A percentile compares a stretch with the other conserved stretches of the same genome.
These are phyloP conservation scores for Amorpha juglandis DNA, from an alignment of 2,888 invertebrate genomes.

Conservation along the genomic window DNA sequence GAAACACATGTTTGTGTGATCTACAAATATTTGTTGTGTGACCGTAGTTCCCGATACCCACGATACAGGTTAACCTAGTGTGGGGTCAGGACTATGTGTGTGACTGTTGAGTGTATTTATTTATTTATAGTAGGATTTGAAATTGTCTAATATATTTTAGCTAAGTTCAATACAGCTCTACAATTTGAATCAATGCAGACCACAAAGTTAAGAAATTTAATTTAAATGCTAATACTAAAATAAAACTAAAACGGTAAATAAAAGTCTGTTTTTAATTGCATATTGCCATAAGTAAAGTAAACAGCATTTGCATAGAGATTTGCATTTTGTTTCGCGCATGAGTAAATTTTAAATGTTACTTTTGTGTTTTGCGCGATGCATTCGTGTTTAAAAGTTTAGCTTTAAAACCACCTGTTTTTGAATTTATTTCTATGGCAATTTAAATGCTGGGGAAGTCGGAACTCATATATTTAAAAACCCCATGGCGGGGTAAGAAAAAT, in stretches of 20 bases:
- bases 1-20: too few relatives aligned
- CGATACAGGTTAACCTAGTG: too few relatives aligned
- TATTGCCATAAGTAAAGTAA: slow-evolving; percentile 13
- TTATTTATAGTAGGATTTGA: too few relatives aligned
- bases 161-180: too few relatives aligned
- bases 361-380: neutral
- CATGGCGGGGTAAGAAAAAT: too few relatives aligned
- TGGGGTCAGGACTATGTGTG: too few relatives aligned
- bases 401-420: neutral
- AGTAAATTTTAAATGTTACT: slow-evolving; percentile 5
- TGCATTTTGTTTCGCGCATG: slow-evolving; percentile 16
- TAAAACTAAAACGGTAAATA: slow-evolving; percentile 17
- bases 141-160: too few relatives aligned
- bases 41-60: too few relatives aligned
- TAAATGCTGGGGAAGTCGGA: too few relatives aligned
- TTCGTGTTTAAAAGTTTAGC: neutral
- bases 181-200: neutral
- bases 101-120: too few relatives aligned
- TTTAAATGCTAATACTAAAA: neutral
- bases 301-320: slow-evolving; percentile 15
- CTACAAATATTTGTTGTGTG: too few relatives aligned
- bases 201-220: neutral
- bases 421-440: neutral
- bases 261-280: slow-evolving; percentile 12
- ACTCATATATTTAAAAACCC: too few relatives aligned